Base-by-base conservation (phyloP, 2,113 vertebrate genomes). In the Salvelinus fontinalis region DNA sequence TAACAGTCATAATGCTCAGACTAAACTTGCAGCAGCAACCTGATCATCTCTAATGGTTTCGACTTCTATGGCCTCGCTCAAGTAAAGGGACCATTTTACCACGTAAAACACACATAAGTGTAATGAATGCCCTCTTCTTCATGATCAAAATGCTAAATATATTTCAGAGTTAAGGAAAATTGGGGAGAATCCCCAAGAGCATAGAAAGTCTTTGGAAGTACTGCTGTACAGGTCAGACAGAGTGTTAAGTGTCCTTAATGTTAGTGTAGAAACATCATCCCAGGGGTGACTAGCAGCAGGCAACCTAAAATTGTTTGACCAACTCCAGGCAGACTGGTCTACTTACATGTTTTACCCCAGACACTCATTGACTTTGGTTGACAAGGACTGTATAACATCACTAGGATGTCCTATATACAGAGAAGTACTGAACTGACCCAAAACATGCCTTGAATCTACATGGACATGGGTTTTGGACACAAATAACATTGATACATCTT, bases 251-350 rank as follows among this genome's bases (percentile, higher is more conserved):
- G 24, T 69, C 71, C 48, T 29, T 70, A 49, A 11, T 11, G 39
- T 44, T 44, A 2, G 39, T 48, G 51, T 34, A 31, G 26, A 27
- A 44, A 65, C 24, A 26, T n/a, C 62, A 27, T 70, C 59, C 59
- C 26, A 65, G 22, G 22, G 69, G 54, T 24, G 48, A 5, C 8
- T 59, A 70, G 39, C 8, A 44, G 34, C 1, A 75, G 44, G 44
- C 78, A 39, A 54, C n/a, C 67, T 70, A 51, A 34, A 75, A 69
- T 34, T 34, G 44, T 67, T 70, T 71, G 34, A 66, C 57, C 51
- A 69, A 66, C 78, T 44, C 44, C 34, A n/a, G 44, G 68, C 34
- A 49, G 39, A 57, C 49, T 79, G 65, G 51, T 54, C 71, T 64
- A 74, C 48, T 74, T 74, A 54, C 16, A 39, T 44, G 2, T 14